Conservation (phyloP, 1,140 invertebrate genomes). For the Drosophila kurseongensis region DNA sequence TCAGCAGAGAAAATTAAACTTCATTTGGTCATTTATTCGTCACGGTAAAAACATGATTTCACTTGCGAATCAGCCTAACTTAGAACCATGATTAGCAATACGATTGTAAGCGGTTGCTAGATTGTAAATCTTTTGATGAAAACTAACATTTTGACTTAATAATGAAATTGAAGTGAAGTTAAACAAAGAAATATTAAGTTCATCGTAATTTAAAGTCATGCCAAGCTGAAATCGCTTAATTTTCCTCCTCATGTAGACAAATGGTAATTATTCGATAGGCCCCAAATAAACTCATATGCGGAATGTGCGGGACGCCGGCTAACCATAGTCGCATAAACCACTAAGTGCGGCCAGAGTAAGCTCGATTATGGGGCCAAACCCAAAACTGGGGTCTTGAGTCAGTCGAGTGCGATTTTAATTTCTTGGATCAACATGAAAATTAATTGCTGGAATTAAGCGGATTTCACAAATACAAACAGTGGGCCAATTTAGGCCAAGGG, state of each 20-base stretch:
- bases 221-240: background rate
- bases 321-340: constrained; percentile 53
- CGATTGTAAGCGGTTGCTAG: no score
- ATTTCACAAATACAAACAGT: constrained; percentile 68
- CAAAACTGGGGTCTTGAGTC: constrained; percentile 31
- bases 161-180: no score
- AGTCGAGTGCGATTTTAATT: constrained; percentile 74
- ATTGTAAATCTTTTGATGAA: no score
- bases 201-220: background rate
- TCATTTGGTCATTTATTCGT: background rate
- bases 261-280: constrained; percentile 22
- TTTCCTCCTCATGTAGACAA: constrained; percentile 1
- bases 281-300: constrained; percentile 25
- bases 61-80: no score
- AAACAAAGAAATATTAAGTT: background rate
- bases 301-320: constrained; percentile 7
- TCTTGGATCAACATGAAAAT: constrained; percentile 82
- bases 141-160: no score
- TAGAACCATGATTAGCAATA: no score
- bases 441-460: constrained; percentile 81
- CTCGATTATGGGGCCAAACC: constrained; percentile 19
- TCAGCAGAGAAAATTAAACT: background rate
- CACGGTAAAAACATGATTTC: background rate
- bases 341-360: constrained; percentile 56
- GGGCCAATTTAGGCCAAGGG: constrained; percentile 3